A percentile compares a stretch with the other conserved stretches of the same genome.
Evolutionary conservation across 2,113 vertebrate genomes (phyloP).

Genomic region (Amphiprion ocellaris): DNA sequence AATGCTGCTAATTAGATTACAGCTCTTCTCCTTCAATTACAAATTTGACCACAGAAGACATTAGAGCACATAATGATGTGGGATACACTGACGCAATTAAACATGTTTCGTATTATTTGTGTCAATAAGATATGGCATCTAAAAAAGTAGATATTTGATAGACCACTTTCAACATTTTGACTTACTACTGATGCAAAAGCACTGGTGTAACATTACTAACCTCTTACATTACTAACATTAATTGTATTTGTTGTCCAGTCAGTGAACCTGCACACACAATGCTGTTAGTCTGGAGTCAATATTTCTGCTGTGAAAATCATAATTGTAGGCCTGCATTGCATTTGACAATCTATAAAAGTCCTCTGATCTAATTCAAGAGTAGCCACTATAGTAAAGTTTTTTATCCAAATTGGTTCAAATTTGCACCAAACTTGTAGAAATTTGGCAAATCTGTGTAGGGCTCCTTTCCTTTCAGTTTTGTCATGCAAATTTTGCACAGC

Average conservation of each 20-base stretch:
- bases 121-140: conserved; percentile 14
- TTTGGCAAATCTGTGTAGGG: too few species aligned
- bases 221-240: not conserved
- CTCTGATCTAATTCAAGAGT: too few species aligned
- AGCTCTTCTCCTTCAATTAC: conserved; percentile 39
- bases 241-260: not conserved
- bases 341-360: too few species aligned
- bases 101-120: conserved; percentile 31
- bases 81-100: conserved; percentile 11
- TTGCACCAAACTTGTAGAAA: too few species aligned
- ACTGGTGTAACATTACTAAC: not conserved
- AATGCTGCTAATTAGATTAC: conserved; percentile 67
- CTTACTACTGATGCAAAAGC: not conserved
- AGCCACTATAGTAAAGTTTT: too few species aligned
- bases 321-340: not conserved
- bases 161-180: not conserved
- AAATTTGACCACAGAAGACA: conserved; percentile 41
- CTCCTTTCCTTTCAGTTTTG: too few species aligned
- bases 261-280: too few species aligned
- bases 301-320: not conserved
- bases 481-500: not conserved
- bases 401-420: too few species aligned
- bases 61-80: conserved; percentile 27
- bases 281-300: not conserved
- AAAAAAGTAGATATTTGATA: conserved; percentile 9